These are phyloP conservation scores for Mustelus asterias DNA, from an alignment of 2,113 vertebrate genomes.

Conservation along the genomic window DNA sequence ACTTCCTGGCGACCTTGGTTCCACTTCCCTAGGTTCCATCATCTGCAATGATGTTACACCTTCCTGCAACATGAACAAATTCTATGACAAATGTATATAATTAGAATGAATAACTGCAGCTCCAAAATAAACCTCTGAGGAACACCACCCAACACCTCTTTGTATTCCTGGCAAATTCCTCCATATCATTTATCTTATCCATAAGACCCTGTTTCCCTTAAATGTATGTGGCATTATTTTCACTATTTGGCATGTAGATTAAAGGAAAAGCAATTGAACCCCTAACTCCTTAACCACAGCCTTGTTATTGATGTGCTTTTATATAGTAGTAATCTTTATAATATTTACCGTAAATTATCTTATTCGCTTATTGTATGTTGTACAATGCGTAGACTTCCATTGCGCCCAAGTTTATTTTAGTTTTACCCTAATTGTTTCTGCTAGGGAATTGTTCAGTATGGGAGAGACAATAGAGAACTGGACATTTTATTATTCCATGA, in stretches of 20 bases:
- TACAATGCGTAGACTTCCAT: neutral
- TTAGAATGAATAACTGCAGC: neutral
- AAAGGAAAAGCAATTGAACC: neutral
- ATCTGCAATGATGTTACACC: too few relatives aligned
- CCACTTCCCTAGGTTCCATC: too few relatives aligned
- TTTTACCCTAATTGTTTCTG: conserved; percentile 35
- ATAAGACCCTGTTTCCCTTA: neutral
- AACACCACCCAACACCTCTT: neutral
- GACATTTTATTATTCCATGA: conserved; percentile 88
- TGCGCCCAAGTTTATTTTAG: neutral
- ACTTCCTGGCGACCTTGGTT: too few relatives aligned
- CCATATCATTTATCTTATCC: neutral
- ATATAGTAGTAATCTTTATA: neutral
- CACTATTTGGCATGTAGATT: neutral
- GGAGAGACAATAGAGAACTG: conserved; percentile 78
- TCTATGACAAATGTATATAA: neutral
- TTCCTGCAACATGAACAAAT: too few relatives aligned
- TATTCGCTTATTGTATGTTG: neutral
- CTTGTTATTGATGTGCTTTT: neutral
- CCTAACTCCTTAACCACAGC: neutral
- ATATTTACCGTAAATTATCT: neutral
- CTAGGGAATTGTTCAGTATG: conserved; percentile 83
- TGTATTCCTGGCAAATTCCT: neutral
- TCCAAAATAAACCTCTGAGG: neutral
- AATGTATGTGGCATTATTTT: neutral